Conservation (phyloP, 1,140 invertebrate species). For the Ganaspis sp. region DNA sequence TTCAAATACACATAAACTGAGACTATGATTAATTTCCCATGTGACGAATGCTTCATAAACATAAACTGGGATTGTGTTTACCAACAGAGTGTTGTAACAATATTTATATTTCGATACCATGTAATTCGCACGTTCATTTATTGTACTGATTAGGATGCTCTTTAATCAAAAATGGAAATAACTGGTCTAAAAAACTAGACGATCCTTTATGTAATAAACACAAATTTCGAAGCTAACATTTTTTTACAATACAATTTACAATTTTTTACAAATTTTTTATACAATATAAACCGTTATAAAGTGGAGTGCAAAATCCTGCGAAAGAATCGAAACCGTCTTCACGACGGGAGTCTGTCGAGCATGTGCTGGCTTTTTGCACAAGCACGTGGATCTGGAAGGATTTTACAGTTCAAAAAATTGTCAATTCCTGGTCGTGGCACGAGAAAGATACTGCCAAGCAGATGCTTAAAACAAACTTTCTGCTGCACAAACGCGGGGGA, state of each 20-base stretch:
- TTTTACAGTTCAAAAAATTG: constrained; percentile 24
- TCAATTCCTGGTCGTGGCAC: background rate
- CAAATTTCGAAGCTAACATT: too few species aligned
- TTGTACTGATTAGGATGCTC: too few species aligned
- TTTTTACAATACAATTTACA: too few species aligned
- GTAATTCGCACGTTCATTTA: too few species aligned
- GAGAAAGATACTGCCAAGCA: background rate
- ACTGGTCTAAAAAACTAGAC: too few species aligned
- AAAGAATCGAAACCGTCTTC: constrained; percentile 38
- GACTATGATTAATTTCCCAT: background rate
- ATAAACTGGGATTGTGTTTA: background rate
- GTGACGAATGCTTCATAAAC: background rate
- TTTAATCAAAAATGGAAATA: too few species aligned
- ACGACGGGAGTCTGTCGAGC: constrained; percentile 50
- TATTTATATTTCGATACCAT: background rate
- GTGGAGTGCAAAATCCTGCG: background rate
- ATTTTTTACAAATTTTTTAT: too few species aligned
- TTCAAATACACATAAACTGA: background rate
- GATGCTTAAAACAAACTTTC: background rate
- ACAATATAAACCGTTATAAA: constrained; percentile 6
- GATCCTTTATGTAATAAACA: too few species aligned
- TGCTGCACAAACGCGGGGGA: too few species aligned
- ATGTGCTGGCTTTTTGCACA: constrained; percentile 34
- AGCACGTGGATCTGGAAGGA: constrained; percentile 41
- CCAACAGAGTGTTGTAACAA: background rate